phyloP scores from a whole-genome alignment of 2,888 invertebrate genomes.

The Ecdyonurus torrentis region DNA sequence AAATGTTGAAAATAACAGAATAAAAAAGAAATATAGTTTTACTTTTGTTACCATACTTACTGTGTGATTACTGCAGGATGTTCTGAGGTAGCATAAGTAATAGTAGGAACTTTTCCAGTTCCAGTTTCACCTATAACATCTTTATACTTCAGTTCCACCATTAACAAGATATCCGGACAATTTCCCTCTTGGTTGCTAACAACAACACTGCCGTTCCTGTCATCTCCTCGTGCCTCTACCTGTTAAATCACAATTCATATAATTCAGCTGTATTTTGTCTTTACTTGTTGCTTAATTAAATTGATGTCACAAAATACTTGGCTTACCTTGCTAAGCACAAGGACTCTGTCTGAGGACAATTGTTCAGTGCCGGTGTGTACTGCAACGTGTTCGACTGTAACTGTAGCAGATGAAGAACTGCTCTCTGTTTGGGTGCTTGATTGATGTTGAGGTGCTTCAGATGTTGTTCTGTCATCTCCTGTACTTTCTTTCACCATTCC shows the following conservation, averaged over 20 bases:
- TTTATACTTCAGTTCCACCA: conserved; percentile 19
- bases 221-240: not conserved
- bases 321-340: conserved; percentile 17
- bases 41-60: not conserved
- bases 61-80: conserved; percentile 5
- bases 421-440: not conserved
- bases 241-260: not conserved
- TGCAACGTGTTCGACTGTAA: conserved; percentile 11
- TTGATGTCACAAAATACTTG: conserved; percentile 4
- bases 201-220: no score
- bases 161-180: conserved; percentile 16
- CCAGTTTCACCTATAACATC: conserved; percentile 10
- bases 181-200: not conserved
- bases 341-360: conserved; percentile 15
- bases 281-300: not conserved
- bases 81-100: conserved; percentile 1
- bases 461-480: no score
- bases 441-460: not conserved
- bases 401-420: not conserved
- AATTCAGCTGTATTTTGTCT: not conserved
- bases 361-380: conserved; percentile 5
- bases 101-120: not conserved
- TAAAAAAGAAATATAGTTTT: no score
- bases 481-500: not conserved
- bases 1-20: no score